A percentile compares a stretch with the other conserved stretches of the same genome.
Conservation (phyloP, 2,113 vertebrate genomes). For the Gallinago paraguaiae region DNA sequence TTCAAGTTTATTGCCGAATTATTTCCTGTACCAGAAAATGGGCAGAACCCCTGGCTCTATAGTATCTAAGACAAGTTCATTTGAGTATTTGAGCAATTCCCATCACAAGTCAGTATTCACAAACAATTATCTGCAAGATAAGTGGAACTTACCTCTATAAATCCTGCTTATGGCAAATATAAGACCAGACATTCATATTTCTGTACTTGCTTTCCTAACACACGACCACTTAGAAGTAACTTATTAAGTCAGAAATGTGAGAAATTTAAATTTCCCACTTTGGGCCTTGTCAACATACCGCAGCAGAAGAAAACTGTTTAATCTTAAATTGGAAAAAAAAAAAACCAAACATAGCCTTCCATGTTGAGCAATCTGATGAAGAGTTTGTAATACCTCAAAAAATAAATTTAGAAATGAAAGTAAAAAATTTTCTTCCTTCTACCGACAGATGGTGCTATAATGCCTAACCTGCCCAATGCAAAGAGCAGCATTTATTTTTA, state of each 20-base stretch:
- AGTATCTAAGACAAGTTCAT: neutral
- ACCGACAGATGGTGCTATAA: neutral
- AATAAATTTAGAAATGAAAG: neutral
- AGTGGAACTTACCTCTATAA: neutral
- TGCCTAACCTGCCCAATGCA: neutral
- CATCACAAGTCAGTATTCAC: neutral
- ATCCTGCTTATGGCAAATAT: neutral
- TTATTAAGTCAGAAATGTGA: neutral
- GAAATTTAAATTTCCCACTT: neutral
- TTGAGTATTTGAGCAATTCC: neutral
- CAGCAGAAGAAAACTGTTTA: neutral
- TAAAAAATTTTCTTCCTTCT: neutral
- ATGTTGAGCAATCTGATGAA: neutral
- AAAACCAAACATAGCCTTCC: neutral
- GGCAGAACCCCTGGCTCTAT: neutral
- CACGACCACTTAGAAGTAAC: neutral
- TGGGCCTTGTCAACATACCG: neutral
- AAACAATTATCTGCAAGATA: neutral
- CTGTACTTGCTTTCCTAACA: neutral
- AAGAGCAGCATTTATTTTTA: neutral
- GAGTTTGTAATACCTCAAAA: neutral
- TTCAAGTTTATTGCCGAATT: neutral
- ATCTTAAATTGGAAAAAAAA: neutral
- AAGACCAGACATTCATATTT: neutral
- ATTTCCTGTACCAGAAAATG: neutral